phyloP scores from a whole-genome alignment of 2,888 invertebrate species.

The Empis livida region DNA sequence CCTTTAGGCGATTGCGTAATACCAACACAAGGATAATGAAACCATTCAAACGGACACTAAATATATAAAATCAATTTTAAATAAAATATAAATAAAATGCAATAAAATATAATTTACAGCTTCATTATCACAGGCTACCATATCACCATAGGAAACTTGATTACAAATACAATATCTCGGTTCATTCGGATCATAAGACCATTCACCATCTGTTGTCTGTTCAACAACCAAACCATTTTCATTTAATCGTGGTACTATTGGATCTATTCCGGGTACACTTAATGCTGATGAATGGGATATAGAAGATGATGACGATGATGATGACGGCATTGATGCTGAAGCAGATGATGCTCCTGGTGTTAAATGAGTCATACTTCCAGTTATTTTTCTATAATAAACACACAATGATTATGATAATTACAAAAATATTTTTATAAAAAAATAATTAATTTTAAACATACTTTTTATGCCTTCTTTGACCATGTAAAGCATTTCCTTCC shows the following conservation, averaged over 20 bases:
- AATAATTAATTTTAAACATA: conserved; percentile 20
- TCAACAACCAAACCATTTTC: conserved; percentile 31
- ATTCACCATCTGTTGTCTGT: conserved; percentile 54
- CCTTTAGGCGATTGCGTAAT: conserved; percentile 93
- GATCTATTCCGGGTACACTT: not conserved
- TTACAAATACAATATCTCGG: conserved; percentile 93
- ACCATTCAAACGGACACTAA: conserved; percentile 97
- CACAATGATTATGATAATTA: not conserved
- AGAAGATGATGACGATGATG: conserved; percentile 27
- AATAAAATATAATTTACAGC: conserved; percentile 50
- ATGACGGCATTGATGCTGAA: conserved; percentile 25
- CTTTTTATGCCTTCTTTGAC: conserved; percentile 52
- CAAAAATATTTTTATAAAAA: not conserved
- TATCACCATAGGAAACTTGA: conserved; percentile 94
- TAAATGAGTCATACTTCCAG: conserved; percentile 14
- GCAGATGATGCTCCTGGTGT: conserved; percentile 11
- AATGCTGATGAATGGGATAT: conserved; percentile 13
- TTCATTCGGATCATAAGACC: conserved; percentile 93
- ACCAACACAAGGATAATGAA: conserved; percentile 96
- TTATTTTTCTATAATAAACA: conserved; percentile 20
- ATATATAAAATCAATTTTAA: conserved; percentile 27
- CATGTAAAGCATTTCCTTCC: conserved; percentile 40
- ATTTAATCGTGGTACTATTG: conserved; percentile 14
- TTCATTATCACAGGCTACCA: conserved; percentile 98
- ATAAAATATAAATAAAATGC: conserved; percentile 3